Conservation (phyloP, 2,797 vertebrate genomes). For the Aselliscus stoliczkanus region DNA sequence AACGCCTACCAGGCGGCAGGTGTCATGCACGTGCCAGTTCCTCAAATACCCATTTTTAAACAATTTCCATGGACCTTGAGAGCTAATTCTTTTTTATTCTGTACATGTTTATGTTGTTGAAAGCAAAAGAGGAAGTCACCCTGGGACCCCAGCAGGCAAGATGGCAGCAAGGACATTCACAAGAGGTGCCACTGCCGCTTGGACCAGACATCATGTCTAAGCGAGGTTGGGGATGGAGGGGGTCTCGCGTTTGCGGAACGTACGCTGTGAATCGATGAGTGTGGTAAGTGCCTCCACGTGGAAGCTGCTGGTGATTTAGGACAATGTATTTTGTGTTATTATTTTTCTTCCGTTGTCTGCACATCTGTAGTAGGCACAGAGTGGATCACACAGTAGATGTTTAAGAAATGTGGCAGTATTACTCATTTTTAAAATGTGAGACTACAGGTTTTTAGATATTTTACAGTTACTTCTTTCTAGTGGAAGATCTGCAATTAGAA, state of each 20-base stretch:
- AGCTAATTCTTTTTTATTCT: neutral
- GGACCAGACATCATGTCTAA: neutral
- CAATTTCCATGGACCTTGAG: neutral
- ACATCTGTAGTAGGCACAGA: too few species aligned
- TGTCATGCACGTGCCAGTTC: neutral
- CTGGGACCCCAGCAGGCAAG: neutral
- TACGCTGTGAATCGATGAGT: neutral
- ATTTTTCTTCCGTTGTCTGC: neutral
- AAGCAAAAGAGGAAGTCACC: constrained; percentile 4
- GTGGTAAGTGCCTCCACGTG: neutral
- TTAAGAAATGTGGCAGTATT: neutral
- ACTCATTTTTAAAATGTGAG: neutral
- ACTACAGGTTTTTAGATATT: neutral
- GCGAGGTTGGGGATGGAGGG: neutral
- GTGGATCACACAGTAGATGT: neutral
- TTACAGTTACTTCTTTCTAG: neutral
- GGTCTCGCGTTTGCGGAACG: neutral
- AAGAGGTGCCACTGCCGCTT: neutral
- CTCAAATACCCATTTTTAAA: neutral
- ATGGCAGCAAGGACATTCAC: neutral
- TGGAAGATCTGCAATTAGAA: neutral
- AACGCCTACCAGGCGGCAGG: neutral
- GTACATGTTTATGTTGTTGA: neutral
- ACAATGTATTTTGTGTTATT: neutral
- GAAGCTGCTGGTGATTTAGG: neutral